Evolutionary conservation across 2,797 vertebrate species (phyloP).

Genomic region (Ibycter americanus): DNA sequence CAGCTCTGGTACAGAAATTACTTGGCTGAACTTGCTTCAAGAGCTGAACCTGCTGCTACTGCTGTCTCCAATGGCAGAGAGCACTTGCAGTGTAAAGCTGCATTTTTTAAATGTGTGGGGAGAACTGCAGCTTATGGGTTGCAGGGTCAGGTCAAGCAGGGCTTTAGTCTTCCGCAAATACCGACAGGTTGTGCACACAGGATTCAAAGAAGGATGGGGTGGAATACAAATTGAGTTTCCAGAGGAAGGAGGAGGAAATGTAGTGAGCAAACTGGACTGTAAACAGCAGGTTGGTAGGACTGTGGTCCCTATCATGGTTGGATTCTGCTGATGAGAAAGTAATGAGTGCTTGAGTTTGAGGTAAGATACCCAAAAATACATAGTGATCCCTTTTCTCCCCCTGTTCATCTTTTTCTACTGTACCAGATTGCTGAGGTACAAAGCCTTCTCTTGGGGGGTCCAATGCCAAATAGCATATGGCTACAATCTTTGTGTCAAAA

Average conservation of each 20-base stretch:
- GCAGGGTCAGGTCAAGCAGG: neutral
- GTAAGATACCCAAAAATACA: neutral
- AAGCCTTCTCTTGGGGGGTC: neutral
- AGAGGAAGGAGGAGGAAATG: neutral
- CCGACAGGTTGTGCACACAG: accelerated
- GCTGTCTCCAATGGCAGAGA: neutral
- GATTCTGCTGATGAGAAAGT: neutral
- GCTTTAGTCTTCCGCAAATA: neutral
- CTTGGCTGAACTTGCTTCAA: neutral
- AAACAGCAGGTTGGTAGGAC: neutral
- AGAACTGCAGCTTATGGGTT: neutral
- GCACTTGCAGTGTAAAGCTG: neutral
- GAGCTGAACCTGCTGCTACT: neutral
- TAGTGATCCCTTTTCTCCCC: neutral
- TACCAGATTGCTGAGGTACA: neutral
- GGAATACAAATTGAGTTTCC: neutral
- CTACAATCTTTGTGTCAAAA: neutral
- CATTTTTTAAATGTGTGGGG: accelerated
- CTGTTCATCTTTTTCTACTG: neutral
- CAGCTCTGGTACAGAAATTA: neutral
- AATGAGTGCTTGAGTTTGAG: neutral
- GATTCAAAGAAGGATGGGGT: neutral
- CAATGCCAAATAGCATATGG: neutral
- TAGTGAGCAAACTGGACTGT: too few species aligned
- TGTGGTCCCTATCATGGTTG: neutral